Percentiles rank a stretch among this genome's conserved stretches.
Conservation (phyloP, 2,113 vertebrate species). For the Scopus umbretta region DNA sequence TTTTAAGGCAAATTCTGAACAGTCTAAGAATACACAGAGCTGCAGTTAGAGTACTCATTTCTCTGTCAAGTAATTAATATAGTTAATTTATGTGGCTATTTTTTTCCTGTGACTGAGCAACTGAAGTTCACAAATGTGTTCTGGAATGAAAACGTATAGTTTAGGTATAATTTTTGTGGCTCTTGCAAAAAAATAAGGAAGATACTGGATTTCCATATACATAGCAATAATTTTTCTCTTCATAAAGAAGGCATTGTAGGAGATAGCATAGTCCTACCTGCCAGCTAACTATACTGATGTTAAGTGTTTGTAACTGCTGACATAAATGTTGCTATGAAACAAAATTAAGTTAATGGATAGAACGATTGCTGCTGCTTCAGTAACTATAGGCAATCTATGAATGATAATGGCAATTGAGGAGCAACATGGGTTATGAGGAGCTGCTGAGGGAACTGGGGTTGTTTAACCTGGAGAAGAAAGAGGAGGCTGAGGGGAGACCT, state of each 20-base stretch:
- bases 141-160: neutral
- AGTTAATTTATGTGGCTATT: neutral
- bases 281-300: neutral
- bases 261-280: neutral
- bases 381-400: neutral
- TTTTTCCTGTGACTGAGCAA: neutral
- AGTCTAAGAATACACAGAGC: neutral
- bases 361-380: neutral
- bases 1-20: neutral
- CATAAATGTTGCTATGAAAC: neutral
- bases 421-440: too few relatives aligned
- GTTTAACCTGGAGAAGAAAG: too few relatives aligned
- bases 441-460: too few relatives aligned
- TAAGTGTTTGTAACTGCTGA: neutral
- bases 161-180: neutral
- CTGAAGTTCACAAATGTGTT: neutral
- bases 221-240: neutral
- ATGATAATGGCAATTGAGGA: neutral
- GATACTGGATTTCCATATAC: neutral
- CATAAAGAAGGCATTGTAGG: neutral
- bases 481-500: too few relatives aligned
- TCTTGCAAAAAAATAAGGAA: neutral
- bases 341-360: neutral
- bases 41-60: neutral
- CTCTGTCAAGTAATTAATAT: neutral